Base-by-base conservation (phyloP, 2,797 vertebrate genomes). In the Chloroceryle inda region DNA sequence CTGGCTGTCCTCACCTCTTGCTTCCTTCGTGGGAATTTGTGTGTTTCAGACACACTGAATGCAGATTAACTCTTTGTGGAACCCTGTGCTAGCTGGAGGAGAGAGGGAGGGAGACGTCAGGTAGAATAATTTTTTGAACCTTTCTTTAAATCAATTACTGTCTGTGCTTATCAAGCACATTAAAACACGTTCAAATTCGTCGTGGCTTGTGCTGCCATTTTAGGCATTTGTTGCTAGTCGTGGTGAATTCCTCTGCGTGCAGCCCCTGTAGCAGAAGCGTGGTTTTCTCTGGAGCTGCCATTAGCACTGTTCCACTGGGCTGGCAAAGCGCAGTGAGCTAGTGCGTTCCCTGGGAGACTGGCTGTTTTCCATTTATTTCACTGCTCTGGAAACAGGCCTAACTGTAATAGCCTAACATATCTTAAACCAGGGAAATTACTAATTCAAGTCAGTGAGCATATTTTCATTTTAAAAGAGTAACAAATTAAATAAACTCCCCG, bases 401-500 rank as follows among this genome's bases (percentile, higher is more conserved):
- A 79, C 37, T 91, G 63, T 91, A 95, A 93, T 94, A 79, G 67
- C 79, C 67, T 88, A 79, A 92, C 88, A 37, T 92, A 94, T 94
- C 95, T 95, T 94, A 94, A 93, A 96, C 55, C 53, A 87, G 75
- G 80, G 38, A 87, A 97, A 96, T 95, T 92, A 88, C 85, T 97
- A 94, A 96, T 95, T 96, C 89, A 91, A 96, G 94, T 88, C 94
- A 89, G 72, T 53, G 82, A 94, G 76, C 93, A 79, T 92, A 93
- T 95, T 96, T 95, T 96, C 95, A 94, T 93, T 96, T 95, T 85
- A 92, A 94, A 77, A 88, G 92, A 97, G 88, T 86, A 96, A 94
- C 88, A 96, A 94, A 96, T 96, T 97, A 94, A 96, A 96, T 91
- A 94, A 97, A 97, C 81, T 93, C 92, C 42, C 84, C 81, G 92